phyloP scores from a whole-genome alignment of 2,113 vertebrate genomes.

The Podiceps cristatus region DNA sequence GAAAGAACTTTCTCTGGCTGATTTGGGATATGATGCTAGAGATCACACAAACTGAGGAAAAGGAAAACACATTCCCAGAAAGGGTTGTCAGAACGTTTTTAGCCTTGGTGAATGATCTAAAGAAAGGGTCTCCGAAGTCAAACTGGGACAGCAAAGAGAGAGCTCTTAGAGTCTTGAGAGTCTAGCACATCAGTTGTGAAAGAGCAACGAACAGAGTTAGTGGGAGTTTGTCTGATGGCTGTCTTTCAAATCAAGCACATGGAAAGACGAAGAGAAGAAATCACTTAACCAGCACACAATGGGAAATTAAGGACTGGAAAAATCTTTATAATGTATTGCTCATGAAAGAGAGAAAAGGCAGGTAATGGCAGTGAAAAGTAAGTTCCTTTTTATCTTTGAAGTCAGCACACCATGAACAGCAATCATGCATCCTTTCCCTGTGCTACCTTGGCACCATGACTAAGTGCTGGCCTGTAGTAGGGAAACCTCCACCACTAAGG shows the following conservation, averaged over 20 bases:
- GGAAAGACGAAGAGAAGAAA: neutral
- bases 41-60: neutral
- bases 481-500: neutral
- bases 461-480: neutral
- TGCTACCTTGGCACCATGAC: neutral
- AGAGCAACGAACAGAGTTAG: neutral
- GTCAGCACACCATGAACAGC: neutral
- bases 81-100: neutral
- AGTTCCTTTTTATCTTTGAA: neutral
- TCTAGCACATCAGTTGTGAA: neutral
- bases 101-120: neutral
- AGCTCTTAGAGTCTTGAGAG: neutral
- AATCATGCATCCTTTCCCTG: neutral
- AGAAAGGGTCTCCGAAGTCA: neutral
- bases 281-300: neutral
- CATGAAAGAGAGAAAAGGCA: neutral
- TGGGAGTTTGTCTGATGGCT: neutral
- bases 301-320: neutral
- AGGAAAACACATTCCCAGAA: neutral
- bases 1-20: neutral
- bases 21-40: neutral
- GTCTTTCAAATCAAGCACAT: neutral
- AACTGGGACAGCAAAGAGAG: neutral
- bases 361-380: neutral
- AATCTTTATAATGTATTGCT: neutral